Percentiles rank a stretch among this genome's conserved stretches.
phyloP scores from a whole-genome alignment of 1,140 invertebrate genomes.

The Pinna nobilis region DNA sequence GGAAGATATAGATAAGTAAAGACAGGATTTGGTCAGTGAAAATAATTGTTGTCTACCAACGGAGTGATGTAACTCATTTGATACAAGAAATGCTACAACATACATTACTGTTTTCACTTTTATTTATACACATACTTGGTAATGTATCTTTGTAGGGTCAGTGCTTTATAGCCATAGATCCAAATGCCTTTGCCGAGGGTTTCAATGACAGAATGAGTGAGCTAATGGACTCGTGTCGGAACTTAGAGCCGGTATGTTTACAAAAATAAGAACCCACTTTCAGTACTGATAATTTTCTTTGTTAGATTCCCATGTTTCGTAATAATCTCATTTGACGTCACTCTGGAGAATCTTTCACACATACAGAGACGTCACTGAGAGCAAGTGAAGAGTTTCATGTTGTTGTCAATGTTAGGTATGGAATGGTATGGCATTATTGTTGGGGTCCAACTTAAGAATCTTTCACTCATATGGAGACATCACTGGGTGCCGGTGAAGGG shows the following conservation, averaged over 20 bases:
- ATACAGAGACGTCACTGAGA: too few relatives aligned
- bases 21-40: too few relatives aligned
- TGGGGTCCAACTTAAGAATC: too few relatives aligned
- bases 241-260: conserved; percentile 54
- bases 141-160: conserved; percentile 81
- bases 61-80: neutral
- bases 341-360: too few relatives aligned
- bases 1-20: too few relatives aligned
- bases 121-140: neutral
- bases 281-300: neutral
- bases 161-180: conserved; percentile 93
- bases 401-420: too few relatives aligned
- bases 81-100: neutral
- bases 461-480: too few relatives aligned
- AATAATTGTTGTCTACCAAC: too few relatives aligned
- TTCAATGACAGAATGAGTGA: conserved; percentile 85
- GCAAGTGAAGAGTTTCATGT: too few relatives aligned
- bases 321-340: neutral
- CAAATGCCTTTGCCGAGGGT: conserved; percentile 86
- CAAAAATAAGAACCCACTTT: neutral
- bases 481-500: too few relatives aligned
- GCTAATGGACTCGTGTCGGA: conserved; percentile 71
- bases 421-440: too few relatives aligned
- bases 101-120: neutral
- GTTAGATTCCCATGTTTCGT: neutral